Percentiles rank a stretch among this genome's conserved stretches.
Evolutionary conservation across 2,888 invertebrate species (phyloP).

Genomic region (Drosophila leonis): DNA sequence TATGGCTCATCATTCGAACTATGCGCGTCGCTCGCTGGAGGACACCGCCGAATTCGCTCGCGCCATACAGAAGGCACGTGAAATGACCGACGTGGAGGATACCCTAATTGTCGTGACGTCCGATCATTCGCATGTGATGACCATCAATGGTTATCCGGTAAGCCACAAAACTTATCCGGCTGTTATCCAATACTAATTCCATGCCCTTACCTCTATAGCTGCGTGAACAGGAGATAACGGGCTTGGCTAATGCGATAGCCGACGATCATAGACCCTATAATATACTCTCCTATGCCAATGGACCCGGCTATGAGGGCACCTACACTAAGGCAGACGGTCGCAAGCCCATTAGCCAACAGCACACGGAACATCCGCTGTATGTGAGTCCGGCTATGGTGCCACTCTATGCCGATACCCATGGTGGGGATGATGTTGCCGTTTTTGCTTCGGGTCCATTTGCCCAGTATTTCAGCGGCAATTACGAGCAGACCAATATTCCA

Average conservation of each 20-base stretch:
- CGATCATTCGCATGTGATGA: conserved; percentile 93
- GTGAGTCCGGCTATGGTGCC: conserved; percentile 88
- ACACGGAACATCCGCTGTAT: conserved; percentile 71
- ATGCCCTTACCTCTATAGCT: background rate
- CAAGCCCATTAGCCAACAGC: conserved; percentile 60
- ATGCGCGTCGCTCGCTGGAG: conserved; percentile 90
- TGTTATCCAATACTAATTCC: background rate
- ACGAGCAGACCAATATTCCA: conserved; percentile 92
- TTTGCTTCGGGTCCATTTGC: conserved; percentile 92
- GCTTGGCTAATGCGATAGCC: conserved; percentile 85
- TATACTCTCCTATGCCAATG: conserved; percentile 91
- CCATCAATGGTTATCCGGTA: conserved; percentile 91
- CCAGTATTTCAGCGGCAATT: conserved; percentile 92
- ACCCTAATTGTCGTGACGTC: conserved; percentile 94
- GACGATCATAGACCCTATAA: conserved; percentile 89
- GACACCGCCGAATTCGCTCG: conserved; percentile 93
- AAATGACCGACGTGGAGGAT: conserved; percentile 88
- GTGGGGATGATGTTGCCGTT: conserved; percentile 92
- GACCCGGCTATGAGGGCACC: conserved; percentile 88
- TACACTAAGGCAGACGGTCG: conserved; percentile 71
- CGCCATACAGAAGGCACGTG: conserved; percentile 89
- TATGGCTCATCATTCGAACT: conserved; percentile 88
- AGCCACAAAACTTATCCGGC: conserved; percentile 75
- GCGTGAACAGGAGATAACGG: conserved; percentile 88
- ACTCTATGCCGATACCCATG: conserved; percentile 89